Percentiles rank a stretch among this genome's conserved stretches.
These are phyloP conservation scores for Tineola bisselliella DNA, from an alignment of 2,888 invertebrate genomes.

Conservation along the genomic window DNA sequence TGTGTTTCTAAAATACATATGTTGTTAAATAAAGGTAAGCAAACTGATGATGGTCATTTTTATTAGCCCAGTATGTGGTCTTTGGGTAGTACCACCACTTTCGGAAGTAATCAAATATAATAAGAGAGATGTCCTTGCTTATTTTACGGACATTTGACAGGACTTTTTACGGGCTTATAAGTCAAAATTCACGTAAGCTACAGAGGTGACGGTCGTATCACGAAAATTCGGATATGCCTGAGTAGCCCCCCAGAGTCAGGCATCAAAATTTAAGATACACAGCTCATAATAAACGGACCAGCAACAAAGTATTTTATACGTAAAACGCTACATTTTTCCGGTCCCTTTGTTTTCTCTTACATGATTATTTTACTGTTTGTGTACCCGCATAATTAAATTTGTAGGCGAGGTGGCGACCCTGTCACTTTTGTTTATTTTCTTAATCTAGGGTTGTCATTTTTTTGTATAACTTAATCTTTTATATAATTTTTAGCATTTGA, in stretches of 20 bases:
- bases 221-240: no score
- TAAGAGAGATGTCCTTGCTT: no score
- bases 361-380: conserved; percentile 5
- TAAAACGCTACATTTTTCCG: conserved; percentile 1
- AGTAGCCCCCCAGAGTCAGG: no score
- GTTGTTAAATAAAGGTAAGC: not conserved
- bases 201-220: no score
- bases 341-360: not conserved
- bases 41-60: not conserved
- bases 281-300: not conserved
- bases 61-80: no score
- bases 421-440: not conserved
- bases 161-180: no score
- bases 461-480: not conserved
- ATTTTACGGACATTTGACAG: no score
- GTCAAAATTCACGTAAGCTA: no score
- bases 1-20: not conserved
- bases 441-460: not conserved
- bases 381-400: conserved; percentile 12
- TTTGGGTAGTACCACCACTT: no score
- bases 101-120: no score
- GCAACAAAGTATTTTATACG: not conserved
- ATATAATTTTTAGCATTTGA: no score
- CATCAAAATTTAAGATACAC: not conserved
- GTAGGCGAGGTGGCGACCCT: not conserved